Percentiles rank a stretch among this genome's conserved stretches.
Conservation (phyloP, 1,140 invertebrate species). For the Micrasema minimum region DNA sequence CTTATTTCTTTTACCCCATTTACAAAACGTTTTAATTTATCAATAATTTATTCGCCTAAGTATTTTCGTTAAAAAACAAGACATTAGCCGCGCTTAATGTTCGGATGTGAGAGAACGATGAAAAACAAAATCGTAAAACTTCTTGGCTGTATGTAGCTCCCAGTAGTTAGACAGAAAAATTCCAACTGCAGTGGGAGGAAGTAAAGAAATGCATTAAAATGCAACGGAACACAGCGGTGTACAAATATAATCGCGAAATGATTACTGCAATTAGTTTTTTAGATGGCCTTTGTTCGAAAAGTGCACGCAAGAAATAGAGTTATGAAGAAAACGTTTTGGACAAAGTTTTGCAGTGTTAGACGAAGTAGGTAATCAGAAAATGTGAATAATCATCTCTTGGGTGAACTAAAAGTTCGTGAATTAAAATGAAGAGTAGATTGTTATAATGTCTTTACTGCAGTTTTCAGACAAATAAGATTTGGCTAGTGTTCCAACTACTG, state of each 20-base stretch:
- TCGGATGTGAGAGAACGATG: conserved; percentile 20
- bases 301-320: not conserved
- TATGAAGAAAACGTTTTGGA: not conserved
- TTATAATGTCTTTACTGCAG: not conserved
- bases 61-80: conserved; percentile 42
- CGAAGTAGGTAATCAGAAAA: not conserved
- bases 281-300: too few relatives aligned
- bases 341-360: not conserved
- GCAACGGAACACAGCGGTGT: conserved; percentile 19
- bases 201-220: conserved; percentile 19
- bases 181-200: conserved; percentile 5
- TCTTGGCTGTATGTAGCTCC: not conserved
- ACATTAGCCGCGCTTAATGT: conserved; percentile 35
- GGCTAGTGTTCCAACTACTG: too few relatives aligned
- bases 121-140: conserved; percentile 40
- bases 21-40: too few relatives aligned
- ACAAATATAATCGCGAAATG: conserved; percentile 20
- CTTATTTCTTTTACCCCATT: too few relatives aligned
- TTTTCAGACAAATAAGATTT: too few relatives aligned
- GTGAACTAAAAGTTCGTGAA: not conserved
- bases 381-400: too few relatives aligned
- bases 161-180: conserved; percentile 15
- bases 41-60: too few relatives aligned
- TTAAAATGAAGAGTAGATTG: not conserved
- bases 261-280: conserved; percentile 34